Percentiles rank a stretch among this genome's conserved stretches.
phyloP scores from a whole-genome alignment of 2,113 vertebrate species.

The Dipodomys ordii region DNA sequence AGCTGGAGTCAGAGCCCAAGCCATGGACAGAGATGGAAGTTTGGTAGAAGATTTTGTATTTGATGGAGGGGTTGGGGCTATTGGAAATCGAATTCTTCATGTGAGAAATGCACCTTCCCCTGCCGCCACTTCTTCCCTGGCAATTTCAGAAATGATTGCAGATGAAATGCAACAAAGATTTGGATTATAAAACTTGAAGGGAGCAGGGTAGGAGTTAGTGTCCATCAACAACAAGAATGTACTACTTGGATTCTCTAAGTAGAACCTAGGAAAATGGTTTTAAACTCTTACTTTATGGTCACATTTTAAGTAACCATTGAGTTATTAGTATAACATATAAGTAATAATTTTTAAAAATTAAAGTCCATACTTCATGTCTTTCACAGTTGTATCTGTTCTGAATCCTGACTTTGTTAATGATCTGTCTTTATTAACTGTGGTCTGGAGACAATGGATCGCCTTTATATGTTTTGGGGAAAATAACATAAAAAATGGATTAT shows the following conservation, averaged over 20 bases:
- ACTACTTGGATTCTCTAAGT: not conserved
- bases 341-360: not conserved
- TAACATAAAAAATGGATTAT: constrained; percentile 38
- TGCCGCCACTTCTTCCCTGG: constrained; percentile 96
- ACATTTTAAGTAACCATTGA: not conserved
- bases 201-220: not conserved
- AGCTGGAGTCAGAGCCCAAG: constrained; percentile 95
- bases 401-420: constrained; percentile 28
- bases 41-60: constrained; percentile 98
- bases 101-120: constrained; percentile 98
- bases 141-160: constrained; percentile 94
- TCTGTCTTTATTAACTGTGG: not conserved
- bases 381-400: not conserved
- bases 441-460: not conserved
- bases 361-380: not conserved
- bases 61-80: constrained; percentile 91
- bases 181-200: constrained; percentile 83
- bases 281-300: constrained; percentile 8
- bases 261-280: not conserved
- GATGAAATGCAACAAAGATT: constrained; percentile 92
- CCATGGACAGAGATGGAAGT: constrained; percentile 92
- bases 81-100: constrained; percentile 93
- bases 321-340: not conserved
- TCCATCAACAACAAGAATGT: constrained; percentile 28
- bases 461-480: not conserved